phyloP scores from a whole-genome alignment of 2,797 vertebrate genomes.

The Carduelis carduelis region DNA sequence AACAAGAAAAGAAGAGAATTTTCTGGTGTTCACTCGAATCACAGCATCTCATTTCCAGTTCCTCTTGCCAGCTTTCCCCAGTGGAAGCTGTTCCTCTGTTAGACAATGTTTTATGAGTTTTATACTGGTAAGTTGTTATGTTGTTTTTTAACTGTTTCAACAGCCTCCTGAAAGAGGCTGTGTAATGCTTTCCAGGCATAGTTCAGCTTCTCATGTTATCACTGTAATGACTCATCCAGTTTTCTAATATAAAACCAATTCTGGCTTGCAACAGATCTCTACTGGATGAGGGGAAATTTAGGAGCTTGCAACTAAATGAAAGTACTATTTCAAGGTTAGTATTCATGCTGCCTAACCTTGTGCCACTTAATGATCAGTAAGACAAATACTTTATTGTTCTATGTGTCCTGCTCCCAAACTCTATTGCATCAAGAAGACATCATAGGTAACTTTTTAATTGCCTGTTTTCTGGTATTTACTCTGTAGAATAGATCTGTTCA shows the following conservation, averaged over 20 bases:
- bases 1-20: not conserved
- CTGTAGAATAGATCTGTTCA: not conserved
- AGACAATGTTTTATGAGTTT: not conserved
- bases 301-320: not conserved
- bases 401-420: not conserved
- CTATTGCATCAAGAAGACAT: not conserved
- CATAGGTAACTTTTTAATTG: not conserved
- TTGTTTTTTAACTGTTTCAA: not conserved
- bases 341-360: not conserved
- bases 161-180: not conserved
- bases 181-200: not conserved
- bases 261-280: not conserved
- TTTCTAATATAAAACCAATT: constrained; percentile 1
- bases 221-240: not conserved
- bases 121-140: not conserved
- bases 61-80: not conserved
- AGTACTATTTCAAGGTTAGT: not conserved
- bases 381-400: not conserved
- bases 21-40: not conserved
- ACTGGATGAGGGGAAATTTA: not conserved
- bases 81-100: not conserved
- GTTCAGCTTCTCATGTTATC: not conserved
- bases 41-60: not conserved
- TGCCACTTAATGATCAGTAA: not conserved
- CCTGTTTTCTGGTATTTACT: not conserved